phyloP scores from a whole-genome alignment of 2,113 vertebrate species.

The Alexandromys fortis region DNA sequence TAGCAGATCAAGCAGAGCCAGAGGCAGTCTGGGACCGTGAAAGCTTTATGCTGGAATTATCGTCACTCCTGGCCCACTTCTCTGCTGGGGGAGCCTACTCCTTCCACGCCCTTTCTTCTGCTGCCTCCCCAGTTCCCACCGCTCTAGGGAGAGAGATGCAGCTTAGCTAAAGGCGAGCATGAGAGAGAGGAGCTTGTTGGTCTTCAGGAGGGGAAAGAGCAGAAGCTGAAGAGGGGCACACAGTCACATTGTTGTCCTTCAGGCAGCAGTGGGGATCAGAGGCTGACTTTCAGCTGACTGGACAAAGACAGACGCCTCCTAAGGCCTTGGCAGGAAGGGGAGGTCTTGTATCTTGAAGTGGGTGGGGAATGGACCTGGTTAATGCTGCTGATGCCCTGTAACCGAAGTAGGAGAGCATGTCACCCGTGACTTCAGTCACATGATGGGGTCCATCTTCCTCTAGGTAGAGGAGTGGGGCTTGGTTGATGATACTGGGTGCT shows the following conservation, averaged over 20 bases:
- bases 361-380: neutral
- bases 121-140: too few species aligned
- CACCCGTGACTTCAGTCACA: neutral
- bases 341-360: neutral
- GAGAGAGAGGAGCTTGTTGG: neutral
- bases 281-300: neutral
- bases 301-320: neutral
- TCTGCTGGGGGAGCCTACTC: neutral
- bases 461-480: neutral
- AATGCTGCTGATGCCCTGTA: neutral
- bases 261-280: neutral
- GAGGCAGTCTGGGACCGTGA: too few species aligned
- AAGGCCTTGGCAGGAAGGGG: neutral
- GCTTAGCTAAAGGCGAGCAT: neutral
- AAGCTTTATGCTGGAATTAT: too few species aligned
- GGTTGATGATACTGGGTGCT: neutral
- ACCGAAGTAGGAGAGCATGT: neutral
- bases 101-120: neutral
- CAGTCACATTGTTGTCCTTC: neutral
- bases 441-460: neutral
- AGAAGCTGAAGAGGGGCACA: neutral
- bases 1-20: neutral
- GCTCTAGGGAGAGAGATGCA: neutral
- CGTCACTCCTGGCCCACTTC: neutral
- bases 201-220: neutral